Conservation (phyloP, 2,888 invertebrate genomes). For the Rhogogaster chlorosoma region DNA sequence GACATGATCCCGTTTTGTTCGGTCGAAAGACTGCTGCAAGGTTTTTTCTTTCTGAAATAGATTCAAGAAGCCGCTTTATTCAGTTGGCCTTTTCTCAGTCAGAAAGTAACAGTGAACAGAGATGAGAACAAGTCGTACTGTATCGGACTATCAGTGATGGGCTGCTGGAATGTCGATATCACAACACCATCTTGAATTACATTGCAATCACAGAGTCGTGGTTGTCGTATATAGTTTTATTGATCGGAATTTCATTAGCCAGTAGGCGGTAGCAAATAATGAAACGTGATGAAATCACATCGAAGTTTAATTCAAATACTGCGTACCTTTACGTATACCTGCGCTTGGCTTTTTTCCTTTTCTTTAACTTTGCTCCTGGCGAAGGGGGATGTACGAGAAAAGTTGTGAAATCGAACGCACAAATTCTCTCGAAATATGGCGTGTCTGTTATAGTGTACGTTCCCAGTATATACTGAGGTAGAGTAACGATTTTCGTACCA, state of each 20-base stretch:
- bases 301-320: neutral
- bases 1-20: neutral
- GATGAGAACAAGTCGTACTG: neutral
- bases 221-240: conserved; percentile 1
- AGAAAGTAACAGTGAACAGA: neutral
- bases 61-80: neutral
- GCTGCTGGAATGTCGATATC: conserved; percentile 10
- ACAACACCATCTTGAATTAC: conserved; percentile 25
- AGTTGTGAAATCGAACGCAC: conserved; percentile 1
- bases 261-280: neutral
- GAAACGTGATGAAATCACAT: neutral
- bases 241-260: conserved; percentile 2
- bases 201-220: neutral
- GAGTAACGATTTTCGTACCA: conserved; percentile 40
- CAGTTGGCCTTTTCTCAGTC: neutral
- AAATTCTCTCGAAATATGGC: conserved; percentile 17
- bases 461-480: neutral
- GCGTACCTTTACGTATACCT: neutral
- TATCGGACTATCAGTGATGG: conserved; percentile 13
- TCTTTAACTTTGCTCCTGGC: neutral
- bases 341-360: neutral
- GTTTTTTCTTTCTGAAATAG: neutral
- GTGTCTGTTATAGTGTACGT: conserved; percentile 9
- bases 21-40: neutral
- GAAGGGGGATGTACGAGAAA: neutral